Percentiles rank a stretch among this genome's conserved stretches.
Evolutionary conservation across 2,888 invertebrate genomes (phyloP).

Genomic region (Ophioninae sp.): DNA sequence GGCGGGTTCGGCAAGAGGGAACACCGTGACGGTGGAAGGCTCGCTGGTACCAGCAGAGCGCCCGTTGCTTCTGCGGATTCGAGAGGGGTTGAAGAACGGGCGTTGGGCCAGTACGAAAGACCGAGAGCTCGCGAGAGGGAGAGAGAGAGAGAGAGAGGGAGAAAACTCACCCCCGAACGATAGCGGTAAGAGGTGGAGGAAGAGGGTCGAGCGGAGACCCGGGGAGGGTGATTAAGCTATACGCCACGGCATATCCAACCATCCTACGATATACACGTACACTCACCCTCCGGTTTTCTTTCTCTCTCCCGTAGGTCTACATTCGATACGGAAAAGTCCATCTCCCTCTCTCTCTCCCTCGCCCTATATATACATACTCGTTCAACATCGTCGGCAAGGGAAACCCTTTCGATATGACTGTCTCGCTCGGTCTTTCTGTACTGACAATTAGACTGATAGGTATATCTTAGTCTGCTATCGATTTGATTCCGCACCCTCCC

Average conservation of each 20-base stretch:
- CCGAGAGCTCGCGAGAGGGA: conserved; percentile 63
- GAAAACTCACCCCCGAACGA: conserved; percentile 44
- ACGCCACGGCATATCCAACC: conserved; percentile 83
- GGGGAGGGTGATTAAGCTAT: conserved; percentile 84
- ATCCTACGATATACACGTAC: conserved; percentile 38
- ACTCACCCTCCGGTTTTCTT: conserved; percentile 9
- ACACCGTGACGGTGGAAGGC: conserved; percentile 60
- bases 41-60: conserved; percentile 59
- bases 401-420: conserved; percentile 74
- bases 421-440: conserved; percentile 80
- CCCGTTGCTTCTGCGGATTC: conserved; percentile 57
- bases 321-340: conserved; percentile 10
- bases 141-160: conserved; percentile 60
- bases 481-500: conserved; percentile 79
- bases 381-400: conserved; percentile 49
- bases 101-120: conserved; percentile 63
- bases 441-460: conserved; percentile 83
- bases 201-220: conserved; percentile 67
- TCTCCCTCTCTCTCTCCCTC: conserved; percentile 12
- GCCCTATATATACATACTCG: conserved; percentile 31
- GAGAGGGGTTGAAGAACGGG: conserved; percentile 57
- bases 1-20: conserved; percentile 61
- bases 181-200: conserved; percentile 62
- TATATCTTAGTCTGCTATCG: conserved; percentile 81
- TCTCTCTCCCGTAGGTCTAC: conserved; percentile 31